Percentiles rank a stretch among this genome's conserved stretches.
Conservation (phyloP, 1,140 invertebrate genomes). For the Popillia japonica region DNA sequence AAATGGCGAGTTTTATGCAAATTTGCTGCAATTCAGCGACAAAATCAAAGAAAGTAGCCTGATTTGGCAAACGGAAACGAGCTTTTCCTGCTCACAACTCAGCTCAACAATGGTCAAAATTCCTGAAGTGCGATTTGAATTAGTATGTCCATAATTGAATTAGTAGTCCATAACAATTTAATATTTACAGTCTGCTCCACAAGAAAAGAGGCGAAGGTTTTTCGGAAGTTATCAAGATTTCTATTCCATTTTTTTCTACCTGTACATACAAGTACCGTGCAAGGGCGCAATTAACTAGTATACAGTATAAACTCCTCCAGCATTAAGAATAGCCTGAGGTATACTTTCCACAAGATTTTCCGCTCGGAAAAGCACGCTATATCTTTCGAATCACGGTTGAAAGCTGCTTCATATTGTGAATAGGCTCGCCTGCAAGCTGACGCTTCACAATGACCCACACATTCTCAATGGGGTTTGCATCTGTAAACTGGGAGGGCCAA, state of each 20-base stretch:
- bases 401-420: not conserved
- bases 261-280: not conserved
- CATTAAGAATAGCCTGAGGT: not conserved
- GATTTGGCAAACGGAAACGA: too few relatives aligned
- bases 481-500: constrained; percentile 29
- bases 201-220: not conserved
- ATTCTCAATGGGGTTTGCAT: constrained; percentile 27
- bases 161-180: too few relatives aligned
- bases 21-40: too few relatives aligned
- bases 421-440: constrained; percentile 12
- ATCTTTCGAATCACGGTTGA: not conserved
- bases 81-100: too few relatives aligned
- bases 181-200: too few relatives aligned
- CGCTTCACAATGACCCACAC: constrained; percentile 24
- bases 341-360: not conserved
- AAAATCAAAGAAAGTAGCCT: too few relatives aligned
- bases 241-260: not conserved
- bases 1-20: too few relatives aligned
- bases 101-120: too few relatives aligned
- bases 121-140: too few relatives aligned
- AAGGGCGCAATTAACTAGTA: not conserved
- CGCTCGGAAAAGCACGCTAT: not conserved
- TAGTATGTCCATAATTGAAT: too few relatives aligned
- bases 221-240: not conserved
- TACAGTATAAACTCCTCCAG: not conserved